Evolutionary conservation across 2,888 invertebrate species (phyloP).

Genomic region (Luperina testacea): DNA sequence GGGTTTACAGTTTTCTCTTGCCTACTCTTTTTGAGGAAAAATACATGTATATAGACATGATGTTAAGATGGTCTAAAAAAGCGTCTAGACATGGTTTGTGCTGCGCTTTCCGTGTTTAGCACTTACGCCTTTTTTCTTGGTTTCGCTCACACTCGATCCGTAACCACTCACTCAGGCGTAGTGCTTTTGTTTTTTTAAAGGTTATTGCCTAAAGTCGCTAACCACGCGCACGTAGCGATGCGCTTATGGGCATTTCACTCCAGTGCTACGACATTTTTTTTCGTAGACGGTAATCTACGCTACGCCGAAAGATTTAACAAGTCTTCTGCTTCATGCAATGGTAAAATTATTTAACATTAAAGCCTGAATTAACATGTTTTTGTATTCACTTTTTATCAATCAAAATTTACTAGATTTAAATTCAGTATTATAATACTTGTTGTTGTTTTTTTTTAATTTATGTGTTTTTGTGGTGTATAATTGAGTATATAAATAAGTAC

Average conservation of each 20-base stretch:
- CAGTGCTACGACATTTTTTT: conserved; percentile 2
- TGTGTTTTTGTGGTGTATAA: too few species aligned
- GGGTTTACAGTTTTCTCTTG: neutral
- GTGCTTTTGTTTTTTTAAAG: neutral
- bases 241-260: neutral
- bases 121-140: neutral
- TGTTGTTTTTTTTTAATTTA: too few species aligned
- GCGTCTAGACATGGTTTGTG: neutral
- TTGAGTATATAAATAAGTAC: neutral
- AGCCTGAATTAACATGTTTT: neutral
- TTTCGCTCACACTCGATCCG: neutral
- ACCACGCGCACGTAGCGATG: conserved; percentile 13
- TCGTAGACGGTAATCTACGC: neutral
- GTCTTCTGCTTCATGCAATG: neutral
- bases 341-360: neutral
- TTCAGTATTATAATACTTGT: neutral
- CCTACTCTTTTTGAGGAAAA: neutral
- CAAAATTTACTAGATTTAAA: neutral
- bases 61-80: neutral
- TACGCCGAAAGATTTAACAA: neutral
- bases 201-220: conserved; percentile 16
- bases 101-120: neutral
- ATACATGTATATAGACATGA: neutral
- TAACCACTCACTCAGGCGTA: neutral
- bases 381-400: neutral